phyloP scores from a whole-genome alignment of 2,888 invertebrate species.

The Perizoma flavofasciatum region DNA sequence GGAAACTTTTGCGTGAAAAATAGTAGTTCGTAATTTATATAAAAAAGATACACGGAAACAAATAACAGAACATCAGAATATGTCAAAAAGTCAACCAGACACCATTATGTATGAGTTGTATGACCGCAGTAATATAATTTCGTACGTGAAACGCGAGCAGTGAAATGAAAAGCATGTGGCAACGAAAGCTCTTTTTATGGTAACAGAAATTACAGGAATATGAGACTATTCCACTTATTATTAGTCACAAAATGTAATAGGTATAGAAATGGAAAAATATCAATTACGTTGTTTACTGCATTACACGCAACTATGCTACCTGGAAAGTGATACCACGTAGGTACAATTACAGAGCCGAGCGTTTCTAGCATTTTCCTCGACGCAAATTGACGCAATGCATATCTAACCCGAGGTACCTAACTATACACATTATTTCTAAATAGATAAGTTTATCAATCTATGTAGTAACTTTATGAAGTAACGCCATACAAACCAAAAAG shows the following conservation, averaged over 20 bases:
- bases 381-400: slow-evolving; percentile 20
- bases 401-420: not conserved
- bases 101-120: slow-evolving; percentile 3
- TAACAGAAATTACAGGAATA: no score
- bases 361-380: slow-evolving; percentile 48
- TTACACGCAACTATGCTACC: slow-evolving; percentile 16
- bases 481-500: no score
- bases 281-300: slow-evolving; percentile 14
- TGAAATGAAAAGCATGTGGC: not conserved
- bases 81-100: slow-evolving; percentile 6
- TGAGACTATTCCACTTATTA: no score
- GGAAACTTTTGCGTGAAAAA: no score
- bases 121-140: slow-evolving; percentile 3
- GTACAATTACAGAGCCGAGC: slow-evolving; percentile 39
- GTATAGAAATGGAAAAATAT: not conserved
- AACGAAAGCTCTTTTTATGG: not conserved
- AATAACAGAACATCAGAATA: not conserved
- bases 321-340: slow-evolving; percentile 48
- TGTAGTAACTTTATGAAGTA: no score
- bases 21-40: no score
- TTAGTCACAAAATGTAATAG: no score
- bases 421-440: no score
- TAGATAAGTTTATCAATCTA: no score
- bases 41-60: not conserved
- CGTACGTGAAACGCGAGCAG: not conserved